phyloP scores from a whole-genome alignment of 2,797 vertebrate genomes.

The Miichthys miiuy region DNA sequence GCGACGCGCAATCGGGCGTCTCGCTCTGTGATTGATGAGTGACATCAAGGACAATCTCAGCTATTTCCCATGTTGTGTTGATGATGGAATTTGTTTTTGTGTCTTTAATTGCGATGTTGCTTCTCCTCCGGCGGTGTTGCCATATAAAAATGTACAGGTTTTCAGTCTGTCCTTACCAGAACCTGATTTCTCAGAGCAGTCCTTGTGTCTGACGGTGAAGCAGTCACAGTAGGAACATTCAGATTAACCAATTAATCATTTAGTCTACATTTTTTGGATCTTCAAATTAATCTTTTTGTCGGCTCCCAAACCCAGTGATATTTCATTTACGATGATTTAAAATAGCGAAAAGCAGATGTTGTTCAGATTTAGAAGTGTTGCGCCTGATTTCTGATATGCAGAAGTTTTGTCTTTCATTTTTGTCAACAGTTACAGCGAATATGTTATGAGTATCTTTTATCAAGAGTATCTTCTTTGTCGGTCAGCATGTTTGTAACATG shows the following conservation, averaged over 20 bases:
- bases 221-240: background rate
- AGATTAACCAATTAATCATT: too few relatives aligned
- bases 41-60: conserved; percentile 52
- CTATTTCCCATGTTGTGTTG: conserved; percentile 8
- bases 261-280: too few relatives aligned
- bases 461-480: too few relatives aligned
- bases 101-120: background rate
- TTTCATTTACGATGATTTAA: background rate
- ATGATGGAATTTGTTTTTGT: background rate
- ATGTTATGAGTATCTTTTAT: too few relatives aligned
- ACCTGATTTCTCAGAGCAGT: background rate
- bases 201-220: background rate
- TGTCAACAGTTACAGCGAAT: too few relatives aligned
- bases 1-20: conserved; percentile 22
- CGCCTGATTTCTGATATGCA: too few relatives aligned
- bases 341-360: background rate
- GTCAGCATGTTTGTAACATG: too few relatives aligned
- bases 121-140: background rate
- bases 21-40: conserved; percentile 60
- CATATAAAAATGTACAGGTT: background rate
- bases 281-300: too few relatives aligned
- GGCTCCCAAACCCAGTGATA: too few relatives aligned
- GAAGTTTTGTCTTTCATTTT: too few relatives aligned
- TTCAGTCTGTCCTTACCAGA: background rate
- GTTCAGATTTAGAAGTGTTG: background rate